These are phyloP conservation scores for Calliopum simillimum DNA, from an alignment of 2,888 invertebrate genomes.

Conservation along the genomic window DNA sequence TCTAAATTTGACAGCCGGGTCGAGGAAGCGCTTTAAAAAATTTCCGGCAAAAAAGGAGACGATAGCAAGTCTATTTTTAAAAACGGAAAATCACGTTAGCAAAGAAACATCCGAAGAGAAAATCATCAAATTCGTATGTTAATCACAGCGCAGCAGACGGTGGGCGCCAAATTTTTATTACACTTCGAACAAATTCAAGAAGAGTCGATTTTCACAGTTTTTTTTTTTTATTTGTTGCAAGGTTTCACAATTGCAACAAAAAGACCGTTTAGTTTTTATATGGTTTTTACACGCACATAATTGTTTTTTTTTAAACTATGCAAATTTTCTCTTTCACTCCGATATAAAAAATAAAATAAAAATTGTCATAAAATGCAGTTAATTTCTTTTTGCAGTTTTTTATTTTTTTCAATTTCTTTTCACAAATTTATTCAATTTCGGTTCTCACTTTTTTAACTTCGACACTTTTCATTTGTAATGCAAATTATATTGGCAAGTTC, in stretches of 20 bases:
- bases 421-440: not conserved
- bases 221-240: not conserved
- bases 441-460: not conserved
- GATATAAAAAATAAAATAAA: not conserved
- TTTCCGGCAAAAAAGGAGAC: slow-evolving; percentile 18
- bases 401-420: not conserved
- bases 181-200: slow-evolving; percentile 11
- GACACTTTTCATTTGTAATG: not conserved
- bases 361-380: not conserved
- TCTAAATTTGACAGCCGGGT: not conserved
- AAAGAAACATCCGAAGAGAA: not conserved
- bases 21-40: slow-evolving; percentile 6
- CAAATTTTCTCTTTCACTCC: not conserved
- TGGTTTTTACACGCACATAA: too few relatives aligned
- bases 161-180: slow-evolving; percentile 12
- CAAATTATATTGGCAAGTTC: slow-evolving; percentile 6
- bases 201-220: not conserved
- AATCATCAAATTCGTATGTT: not conserved
- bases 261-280: not conserved
- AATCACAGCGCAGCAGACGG: slow-evolving; percentile 6
- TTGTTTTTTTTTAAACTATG: too few relatives aligned
- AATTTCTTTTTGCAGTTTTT: not conserved
- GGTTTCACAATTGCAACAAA: not conserved
- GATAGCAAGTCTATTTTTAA: slow-evolving; percentile 9
- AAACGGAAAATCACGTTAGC: not conserved